Evolutionary conservation across 2,797 vertebrate species (phyloP).

Genomic region (Philypnodon macrostomus): DNA sequence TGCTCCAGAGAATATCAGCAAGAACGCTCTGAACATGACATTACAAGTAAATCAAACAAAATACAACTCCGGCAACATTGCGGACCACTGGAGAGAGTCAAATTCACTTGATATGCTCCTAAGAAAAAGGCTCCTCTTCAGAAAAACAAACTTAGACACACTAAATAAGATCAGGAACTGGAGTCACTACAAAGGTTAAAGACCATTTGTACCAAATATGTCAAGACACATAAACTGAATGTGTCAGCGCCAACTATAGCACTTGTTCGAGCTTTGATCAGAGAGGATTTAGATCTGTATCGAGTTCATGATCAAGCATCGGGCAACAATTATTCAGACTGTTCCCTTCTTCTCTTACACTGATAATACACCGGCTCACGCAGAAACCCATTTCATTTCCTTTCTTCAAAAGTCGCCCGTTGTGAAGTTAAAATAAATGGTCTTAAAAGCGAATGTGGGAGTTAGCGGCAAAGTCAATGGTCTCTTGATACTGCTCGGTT

Average conservation of each 20-base stretch:
- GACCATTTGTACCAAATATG: too few relatives aligned
- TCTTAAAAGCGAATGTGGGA: slow-evolving; percentile 27
- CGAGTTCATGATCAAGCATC: neutral
- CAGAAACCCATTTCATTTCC: slow-evolving; percentile 10
- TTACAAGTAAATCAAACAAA: too few relatives aligned
- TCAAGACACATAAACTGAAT: neutral
- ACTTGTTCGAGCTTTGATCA: slow-evolving; percentile 13
- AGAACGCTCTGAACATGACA: too few relatives aligned
- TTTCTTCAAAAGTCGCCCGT: slow-evolving; percentile 13
- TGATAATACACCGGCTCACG: slow-evolving; percentile 9
- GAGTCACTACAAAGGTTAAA: too few relatives aligned
- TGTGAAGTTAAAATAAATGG: slow-evolving; percentile 11
- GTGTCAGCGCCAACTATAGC: neutral
- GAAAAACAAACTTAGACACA: too few relatives aligned
- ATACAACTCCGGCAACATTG: too few relatives aligned
- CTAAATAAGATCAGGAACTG: too few relatives aligned
- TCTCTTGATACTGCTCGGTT: slow-evolving; percentile 28
- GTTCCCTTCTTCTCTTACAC: slow-evolving; percentile 7
- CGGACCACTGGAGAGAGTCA: too few relatives aligned
- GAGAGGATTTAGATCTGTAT: neutral
- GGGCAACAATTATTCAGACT: slow-evolving; percentile 10
- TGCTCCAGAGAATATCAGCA: too few relatives aligned
- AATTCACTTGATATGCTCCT: too few relatives aligned
- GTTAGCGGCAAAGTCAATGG: slow-evolving; percentile 21
- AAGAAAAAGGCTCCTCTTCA: too few relatives aligned